Base-by-base conservation (phyloP, 2,888 invertebrate genomes). In the Scaeva pyrastri region DNA sequence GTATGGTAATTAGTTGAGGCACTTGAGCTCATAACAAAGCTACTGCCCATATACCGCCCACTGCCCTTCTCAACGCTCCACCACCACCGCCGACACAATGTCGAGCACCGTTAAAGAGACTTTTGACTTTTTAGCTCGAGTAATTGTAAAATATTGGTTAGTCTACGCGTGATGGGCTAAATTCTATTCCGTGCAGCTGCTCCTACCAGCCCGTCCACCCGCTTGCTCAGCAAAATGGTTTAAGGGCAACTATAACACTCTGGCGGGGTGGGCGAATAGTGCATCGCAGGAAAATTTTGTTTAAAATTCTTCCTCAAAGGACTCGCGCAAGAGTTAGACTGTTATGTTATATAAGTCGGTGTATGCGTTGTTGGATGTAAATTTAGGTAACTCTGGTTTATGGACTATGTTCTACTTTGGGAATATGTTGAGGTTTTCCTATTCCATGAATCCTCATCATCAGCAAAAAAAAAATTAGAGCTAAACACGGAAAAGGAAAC, bases 91-190 rank as follows among this genome's bases (percentile, higher is more conserved):
- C 26, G n/a, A 0, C 8, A 0, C 16, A 31, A 31, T 31, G 11
- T 5, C 26, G 55, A 48, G 81, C 73, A 73, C 39, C 62, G 73
- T 77, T 77, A 77, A 74, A 56, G 70, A 74, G 78, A 86, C 86
- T 82, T 86, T 81, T 82, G 86, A 82, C 86, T 86, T 86, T 82
- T 86, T 82, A 70, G 82, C 43, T 39, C n/a, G 70, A 31, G 64
- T 74, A 82, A 82, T 78, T 82, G 74, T 82, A 43, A 86, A 73
- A 74, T 82, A 86, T 86, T 71, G 82, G 58, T 16, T 52, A 78
- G 70, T 31, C 11, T 41, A 60, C 19, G 82, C 82, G 73, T 70
- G 74, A 45, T 52, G 71, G 68, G 68, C 52, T n/a, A n/a, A n/a
- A n/a, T n/a, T n/a, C n/a, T n/a, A n/a, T n/a, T n/a, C n/a, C n/a